Conservation (phyloP, 1,140 invertebrate genomes). For the Lepidurus couesii region DNA sequence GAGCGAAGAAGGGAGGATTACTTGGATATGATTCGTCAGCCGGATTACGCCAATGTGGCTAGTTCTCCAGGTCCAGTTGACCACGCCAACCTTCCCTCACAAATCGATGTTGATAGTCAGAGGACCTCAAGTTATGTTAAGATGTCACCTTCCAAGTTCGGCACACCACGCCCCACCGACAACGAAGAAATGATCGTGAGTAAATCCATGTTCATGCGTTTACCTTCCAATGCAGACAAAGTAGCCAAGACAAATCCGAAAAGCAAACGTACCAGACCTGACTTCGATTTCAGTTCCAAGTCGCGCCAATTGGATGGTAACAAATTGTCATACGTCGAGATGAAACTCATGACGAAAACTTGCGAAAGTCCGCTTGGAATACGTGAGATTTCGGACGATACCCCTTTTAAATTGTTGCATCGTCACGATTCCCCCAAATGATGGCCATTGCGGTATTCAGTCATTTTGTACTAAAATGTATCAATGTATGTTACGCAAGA, state of each 20-base stretch:
- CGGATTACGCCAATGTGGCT: conserved; percentile 55
- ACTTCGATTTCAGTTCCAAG: background rate
- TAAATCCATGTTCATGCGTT: conserved; percentile 25
- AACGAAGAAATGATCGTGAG: background rate
- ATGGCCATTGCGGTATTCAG: too few species aligned
- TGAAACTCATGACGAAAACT: too few species aligned
- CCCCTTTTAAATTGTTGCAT: too few species aligned
- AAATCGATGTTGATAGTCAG: background rate
- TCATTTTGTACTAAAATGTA: too few species aligned
- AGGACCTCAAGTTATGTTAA: background rate
- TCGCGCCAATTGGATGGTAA: background rate
- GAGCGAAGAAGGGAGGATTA: conserved; percentile 58
- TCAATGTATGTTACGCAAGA: too few species aligned
- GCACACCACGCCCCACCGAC: background rate
- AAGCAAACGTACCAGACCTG: background rate
- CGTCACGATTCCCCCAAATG: too few species aligned
- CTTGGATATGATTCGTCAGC: conserved; percentile 64
- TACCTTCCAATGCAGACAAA: background rate
- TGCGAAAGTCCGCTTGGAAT: too few species aligned
- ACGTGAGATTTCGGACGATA: too few species aligned
- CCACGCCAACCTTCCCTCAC: background rate
- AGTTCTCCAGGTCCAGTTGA: background rate
- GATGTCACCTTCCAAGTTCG: background rate
- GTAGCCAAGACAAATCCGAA: background rate
- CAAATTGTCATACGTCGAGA: too few species aligned